Base-by-base conservation (phyloP, 2,113 vertebrate species). In the Passer montanus region DNA sequence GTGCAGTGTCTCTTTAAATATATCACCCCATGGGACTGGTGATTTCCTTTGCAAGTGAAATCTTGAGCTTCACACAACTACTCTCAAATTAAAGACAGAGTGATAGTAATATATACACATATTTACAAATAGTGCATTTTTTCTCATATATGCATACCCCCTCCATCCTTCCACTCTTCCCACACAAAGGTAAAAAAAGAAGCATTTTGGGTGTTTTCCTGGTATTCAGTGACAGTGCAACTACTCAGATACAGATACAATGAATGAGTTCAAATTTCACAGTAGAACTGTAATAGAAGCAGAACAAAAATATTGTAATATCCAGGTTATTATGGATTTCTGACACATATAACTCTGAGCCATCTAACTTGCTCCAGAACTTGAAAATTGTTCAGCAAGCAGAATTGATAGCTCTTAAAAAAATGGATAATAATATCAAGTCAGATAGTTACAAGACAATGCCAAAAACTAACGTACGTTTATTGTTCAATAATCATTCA, bases 371-470 rank as follows among this genome's bases (percentile, higher is more conserved):
- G 37, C 75, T 86, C 35, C 63, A 94, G 72, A 88, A 94, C 60
- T 66, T 91, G 67, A 58, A 74, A n/a, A 91, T 75, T 92, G 28
- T 93, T 96, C 66, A 93, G 80, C 76, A 93, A 96, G 85, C 43
- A 96, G 86, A 93, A 94, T 49, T 84, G 83, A 50, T 85, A 90
- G 85, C 60, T 95, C 84, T 77, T 96, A 72, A 95, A 49, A 96
- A 97, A 95, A 92, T 68, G 13, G 86, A 94, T 87, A 93, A 82
- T 89, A 94, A 87, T 94, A 89, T 87, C 89, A 95, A 95, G 82
- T 94, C 97, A 95, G 82, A 96, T 59, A 96, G 78, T 96, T 96
- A 92, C 95, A 97, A 97, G 84, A 95, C 89, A 94, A 94, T 95
- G 84, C 82, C 90, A 95, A 95, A 97, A 97, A 95, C 84, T 92